phyloP scores from a whole-genome alignment of 2,113 vertebrate species.

The Apeltes quadracus region DNA sequence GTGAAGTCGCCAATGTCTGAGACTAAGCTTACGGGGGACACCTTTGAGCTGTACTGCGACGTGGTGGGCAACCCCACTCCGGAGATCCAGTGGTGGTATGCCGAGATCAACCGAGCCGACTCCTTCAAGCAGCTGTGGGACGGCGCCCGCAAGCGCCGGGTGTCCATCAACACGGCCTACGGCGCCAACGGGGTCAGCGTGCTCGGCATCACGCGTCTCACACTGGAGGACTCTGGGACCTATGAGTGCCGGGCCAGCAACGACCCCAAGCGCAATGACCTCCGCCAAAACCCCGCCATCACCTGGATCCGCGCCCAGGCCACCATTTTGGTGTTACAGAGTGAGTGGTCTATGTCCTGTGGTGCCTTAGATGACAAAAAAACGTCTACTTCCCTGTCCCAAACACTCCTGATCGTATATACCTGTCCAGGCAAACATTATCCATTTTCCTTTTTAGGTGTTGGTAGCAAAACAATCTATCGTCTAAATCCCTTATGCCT shows the following conservation, averaged over 20 bases:
- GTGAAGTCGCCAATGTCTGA: constrained; percentile 99
- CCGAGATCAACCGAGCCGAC: constrained; percentile 96
- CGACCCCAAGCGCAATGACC: constrained; percentile 96
- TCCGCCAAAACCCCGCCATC: constrained; percentile 96
- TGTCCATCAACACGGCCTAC: constrained; percentile 95
- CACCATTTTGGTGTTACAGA: constrained; percentile 98
- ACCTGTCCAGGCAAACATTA: constrained; percentile 36
- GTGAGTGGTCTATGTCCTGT: constrained; percentile 94
- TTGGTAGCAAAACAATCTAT: background rate
- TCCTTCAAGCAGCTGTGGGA: constrained; percentile 99
- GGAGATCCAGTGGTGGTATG: constrained; percentile 99
- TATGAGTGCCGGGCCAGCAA: constrained; percentile 99
- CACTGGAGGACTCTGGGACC: constrained; percentile 97
- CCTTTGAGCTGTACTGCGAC: constrained; percentile 99
- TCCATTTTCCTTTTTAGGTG: constrained; percentile 21
- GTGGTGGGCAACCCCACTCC: constrained; percentile 97
- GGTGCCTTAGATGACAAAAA: constrained; percentile 87
- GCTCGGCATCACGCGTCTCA: constrained; percentile 93
- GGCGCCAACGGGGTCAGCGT: constrained; percentile 96
- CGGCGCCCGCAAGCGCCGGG: constrained; percentile 93
- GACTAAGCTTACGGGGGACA: constrained; percentile 99
- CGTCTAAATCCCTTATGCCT: constrained; percentile 1
- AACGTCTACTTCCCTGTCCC: constrained; percentile 73
- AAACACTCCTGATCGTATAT: constrained; percentile 49
- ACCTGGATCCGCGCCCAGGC: constrained; percentile 99